Evolutionary conservation across 2,113 vertebrate genomes (phyloP), one percentile per base, ranked within the genome.

Genomic region (Vulpes lagopus): DNA sequence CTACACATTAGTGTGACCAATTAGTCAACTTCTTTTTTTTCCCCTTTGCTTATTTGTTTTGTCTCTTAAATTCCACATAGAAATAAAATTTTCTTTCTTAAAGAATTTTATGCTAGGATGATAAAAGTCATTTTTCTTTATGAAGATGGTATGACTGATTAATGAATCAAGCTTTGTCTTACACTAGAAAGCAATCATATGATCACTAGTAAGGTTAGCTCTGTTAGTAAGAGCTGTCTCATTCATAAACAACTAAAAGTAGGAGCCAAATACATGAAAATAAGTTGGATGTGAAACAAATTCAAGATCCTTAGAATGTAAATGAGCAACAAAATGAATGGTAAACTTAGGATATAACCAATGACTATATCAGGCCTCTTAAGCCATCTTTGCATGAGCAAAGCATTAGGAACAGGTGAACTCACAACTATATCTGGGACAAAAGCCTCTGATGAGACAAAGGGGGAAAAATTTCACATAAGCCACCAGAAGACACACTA

Each of bases 211-310:
- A 80, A 92, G n/a, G 32, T 60, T 53, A 74, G 51, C 12, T 91
- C 81, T 65, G 64, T 89, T 76, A 79, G 23, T 43, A 92, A 95
- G 43, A 53, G 0, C 23, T 92, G 32, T 65, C 27, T 89, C 32
- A 51, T 53, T 19, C 12, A 67, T 32, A 78, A 84, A 53, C 2
- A 38, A 35, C 55, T 73, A 25, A 89, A 95, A 78, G 27, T 86
- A 25, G 80, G 62, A 80, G 38, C 59, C 43, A 91, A 81, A 64
- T 60, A 60, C 12, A 81, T 88, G 20, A 88, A 89, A 96, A 93
- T 43, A 78, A 81, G 49, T 71, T 38, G 3, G 5, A 62, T 49
- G 0, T 60, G 57, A 94, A 73, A 60, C 57, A 78, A 74, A 79
- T 32, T 92, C 49, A 76, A 30, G 27, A 81, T 60, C 5, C 38